Base-by-base conservation (phyloP, 2,797 vertebrate genomes). In the Anas bahamensis region DNA sequence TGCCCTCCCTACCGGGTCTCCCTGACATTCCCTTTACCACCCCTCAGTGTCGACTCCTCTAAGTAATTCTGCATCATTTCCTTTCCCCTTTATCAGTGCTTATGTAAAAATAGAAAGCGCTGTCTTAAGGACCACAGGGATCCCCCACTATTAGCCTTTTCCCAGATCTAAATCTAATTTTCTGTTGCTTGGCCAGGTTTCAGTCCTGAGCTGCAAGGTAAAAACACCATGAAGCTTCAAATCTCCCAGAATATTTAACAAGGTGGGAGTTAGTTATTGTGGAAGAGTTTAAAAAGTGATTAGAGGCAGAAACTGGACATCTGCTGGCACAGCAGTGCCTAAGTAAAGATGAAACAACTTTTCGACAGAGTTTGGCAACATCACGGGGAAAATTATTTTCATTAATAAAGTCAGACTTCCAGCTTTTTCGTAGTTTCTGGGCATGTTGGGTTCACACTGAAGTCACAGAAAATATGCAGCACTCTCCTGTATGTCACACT, bases 231-330 rank as follows among this genome's bases (percentile, higher is more conserved):
- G 19, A 81, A 85, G 48, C 76, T 75, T 68, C 70, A 70, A 56
- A 53, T 89, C 75, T 85, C 70, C 39, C 41, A 28, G 42, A 90
- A 56, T 73, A 83, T 70, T 79, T 90, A 83, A 82, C 33, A 71
- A 94, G 57, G 64, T 57, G 13, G 60, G 80, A 88, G 81, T 79
- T 55, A 44, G 60, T 46, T 81, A 75, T n/a, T 44, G 52, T 57
- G 31, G 57, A 81, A 84, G 80, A 89, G 64, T 73, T 92, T 86
- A 93, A 86, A 93, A 93, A 80, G 76, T 22, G 4, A 91, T 90
- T 83, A 87, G 53, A 92, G 68, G 71, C 76, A 89, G 76, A 79
- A 95, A 84, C 68, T 83, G 71, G 76, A 89, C 84, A 95, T 89
- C 82, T 92, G 86, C 82, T 53, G 73, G 82, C 90, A 93, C 81